A percentile compares a stretch with the other conserved stretches of the same genome.
phyloP scores from a whole-genome alignment of 23 tunicate species.

The Trididemnum miniatum region DNA sequence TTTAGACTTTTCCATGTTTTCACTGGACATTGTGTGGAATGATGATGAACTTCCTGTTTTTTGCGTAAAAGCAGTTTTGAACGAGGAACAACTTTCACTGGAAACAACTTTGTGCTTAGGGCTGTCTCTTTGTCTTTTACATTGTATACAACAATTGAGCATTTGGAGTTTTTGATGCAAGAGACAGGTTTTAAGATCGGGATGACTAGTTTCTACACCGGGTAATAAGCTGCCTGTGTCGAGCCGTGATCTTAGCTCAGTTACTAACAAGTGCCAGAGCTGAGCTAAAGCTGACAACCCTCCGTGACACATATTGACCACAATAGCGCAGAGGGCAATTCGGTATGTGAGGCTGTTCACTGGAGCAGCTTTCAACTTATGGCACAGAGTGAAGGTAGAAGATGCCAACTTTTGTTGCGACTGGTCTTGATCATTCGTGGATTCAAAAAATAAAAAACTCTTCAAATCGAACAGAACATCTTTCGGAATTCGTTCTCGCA shows the following conservation, averaged over 20 bases:
- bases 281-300: slow-evolving; percentile 84
- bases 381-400: slow-evolving; percentile 20
- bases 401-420: not conserved
- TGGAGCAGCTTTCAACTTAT: slow-evolving; percentile 87
- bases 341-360: slow-evolving; percentile 76
- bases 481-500: slow-evolving; percentile 43
- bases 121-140: slow-evolving; percentile 39
- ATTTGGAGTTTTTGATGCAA: slow-evolving; percentile 90
- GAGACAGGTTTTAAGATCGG: slow-evolving; percentile 69
- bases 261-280: slow-evolving; percentile 79
- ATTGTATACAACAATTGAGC: slow-evolving; percentile 80
- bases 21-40: not conserved
- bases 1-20: not conserved
- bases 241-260: slow-evolving; percentile 60
- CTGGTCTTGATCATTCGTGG: not conserved
- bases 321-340: slow-evolving; percentile 59
- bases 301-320: slow-evolving; percentile 81
- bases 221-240: slow-evolving; percentile 49
- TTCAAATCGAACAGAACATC: slow-evolving; percentile 44
- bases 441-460: slow-evolving; percentile 50
- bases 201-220: slow-evolving; percentile 33
- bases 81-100: slow-evolving; percentile 6
- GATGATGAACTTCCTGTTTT: not conserved
- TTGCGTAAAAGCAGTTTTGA: not conserved
- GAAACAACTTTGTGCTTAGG: too few relatives aligned